These are phyloP conservation scores for Lamproptera curius DNA, from an alignment of 2,888 invertebrate species.

Conservation along the genomic window DNA sequence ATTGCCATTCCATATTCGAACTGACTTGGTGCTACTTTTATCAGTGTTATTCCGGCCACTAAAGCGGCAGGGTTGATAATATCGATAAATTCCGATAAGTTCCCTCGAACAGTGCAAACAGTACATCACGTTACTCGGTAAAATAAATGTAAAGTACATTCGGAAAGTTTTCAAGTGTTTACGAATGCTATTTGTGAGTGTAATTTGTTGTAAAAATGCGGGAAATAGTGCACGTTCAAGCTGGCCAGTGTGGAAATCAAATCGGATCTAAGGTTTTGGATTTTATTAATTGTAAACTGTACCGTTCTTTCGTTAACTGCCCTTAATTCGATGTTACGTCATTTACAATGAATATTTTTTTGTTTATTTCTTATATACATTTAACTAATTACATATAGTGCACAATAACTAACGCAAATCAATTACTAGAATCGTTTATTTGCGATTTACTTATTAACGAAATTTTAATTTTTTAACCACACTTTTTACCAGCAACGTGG, in stretches of 20 bases:
- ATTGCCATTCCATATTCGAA: too few species aligned
- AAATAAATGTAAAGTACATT: conserved; percentile 1
- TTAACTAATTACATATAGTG: too few species aligned
- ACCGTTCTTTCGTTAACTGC: too few species aligned
- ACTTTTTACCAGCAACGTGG: too few species aligned
- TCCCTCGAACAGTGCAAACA: not conserved
- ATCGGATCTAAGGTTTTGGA: conserved; percentile 90
- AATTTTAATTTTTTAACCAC: too few species aligned
- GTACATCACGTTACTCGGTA: conserved; percentile 11
- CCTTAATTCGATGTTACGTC: too few species aligned
- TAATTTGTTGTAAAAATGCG: conserved; percentile 80
- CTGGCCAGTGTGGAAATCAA: conserved; percentile 96
- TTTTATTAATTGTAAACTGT: conserved; percentile 5
- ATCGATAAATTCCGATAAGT: conserved; percentile 18
- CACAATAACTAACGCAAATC: too few species aligned
- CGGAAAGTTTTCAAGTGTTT: not conserved
- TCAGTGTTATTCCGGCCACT: conserved; percentile 4
- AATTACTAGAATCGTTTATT: too few species aligned
- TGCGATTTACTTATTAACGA: too few species aligned
- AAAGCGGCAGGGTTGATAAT: conserved; percentile 18
- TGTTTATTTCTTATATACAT: too few species aligned
- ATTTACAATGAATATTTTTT: too few species aligned
- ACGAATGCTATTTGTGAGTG: conserved; percentile 14
- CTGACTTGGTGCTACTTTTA: too few species aligned
- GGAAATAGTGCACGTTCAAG: conserved; percentile 96